Percentiles rank a stretch among this genome's conserved stretches.
phyloP scores from a whole-genome alignment of 1,140 invertebrate species.

The Pollicipes pollicipes region DNA sequence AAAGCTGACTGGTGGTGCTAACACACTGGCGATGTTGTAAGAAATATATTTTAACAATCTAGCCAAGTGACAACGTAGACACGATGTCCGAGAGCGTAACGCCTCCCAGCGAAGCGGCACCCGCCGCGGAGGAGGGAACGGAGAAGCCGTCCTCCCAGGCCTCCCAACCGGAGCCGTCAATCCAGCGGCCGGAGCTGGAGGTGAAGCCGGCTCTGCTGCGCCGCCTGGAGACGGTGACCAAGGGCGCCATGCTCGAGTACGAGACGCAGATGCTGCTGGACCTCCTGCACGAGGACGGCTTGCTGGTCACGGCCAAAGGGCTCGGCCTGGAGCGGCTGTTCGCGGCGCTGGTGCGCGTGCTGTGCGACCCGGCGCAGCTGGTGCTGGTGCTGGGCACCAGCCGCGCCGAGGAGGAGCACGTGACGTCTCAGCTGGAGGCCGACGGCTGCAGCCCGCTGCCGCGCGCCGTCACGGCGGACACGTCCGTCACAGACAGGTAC shows the following conservation, averaged over 20 bases:
- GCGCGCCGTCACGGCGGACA: conserved; percentile 44
- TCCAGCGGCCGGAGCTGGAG: not conserved
- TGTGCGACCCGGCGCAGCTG: conserved; percentile 71
- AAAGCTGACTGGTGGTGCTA: no score
- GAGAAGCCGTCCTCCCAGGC: not conserved
- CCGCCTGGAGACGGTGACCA: not conserved
- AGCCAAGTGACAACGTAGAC: no score
- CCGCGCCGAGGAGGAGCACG: conserved; percentile 66
- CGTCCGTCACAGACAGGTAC: conserved; percentile 54
- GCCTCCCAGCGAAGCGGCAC: not conserved
- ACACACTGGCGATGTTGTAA: no score
- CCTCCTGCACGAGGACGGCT: conserved; percentile 65
- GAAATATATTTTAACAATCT: no score
- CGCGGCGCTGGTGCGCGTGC: conserved; percentile 61
- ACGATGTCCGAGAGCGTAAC: no score
- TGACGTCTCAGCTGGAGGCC: conserved; percentile 48
- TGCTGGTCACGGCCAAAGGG: conserved; percentile 71
- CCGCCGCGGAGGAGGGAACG: not conserved
- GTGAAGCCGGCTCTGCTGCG: not conserved
- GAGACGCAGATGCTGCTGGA: conserved; percentile 88
- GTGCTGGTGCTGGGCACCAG: conserved; percentile 70
- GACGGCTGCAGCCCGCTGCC: conserved; percentile 36
- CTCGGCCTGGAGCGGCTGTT: conserved; percentile 65
- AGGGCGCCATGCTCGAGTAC: conserved; percentile 52
- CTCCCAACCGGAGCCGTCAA: no score